Base-by-base conservation (phyloP, 37 sponge, comb jelly and placozoan genomes). In the Ephydatia muelleri region DNA sequence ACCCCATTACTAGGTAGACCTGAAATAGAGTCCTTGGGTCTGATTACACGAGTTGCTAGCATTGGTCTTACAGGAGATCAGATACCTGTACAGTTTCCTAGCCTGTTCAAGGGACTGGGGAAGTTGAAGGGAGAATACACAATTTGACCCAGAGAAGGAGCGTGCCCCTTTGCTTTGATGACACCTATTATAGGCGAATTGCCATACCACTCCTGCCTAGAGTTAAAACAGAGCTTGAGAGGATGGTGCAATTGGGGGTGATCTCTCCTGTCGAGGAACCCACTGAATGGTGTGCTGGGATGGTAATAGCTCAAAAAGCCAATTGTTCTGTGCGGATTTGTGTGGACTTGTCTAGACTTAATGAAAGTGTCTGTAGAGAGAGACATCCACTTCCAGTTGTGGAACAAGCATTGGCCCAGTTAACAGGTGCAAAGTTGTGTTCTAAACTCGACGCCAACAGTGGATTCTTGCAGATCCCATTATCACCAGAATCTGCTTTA, bases 361-460 rank as follows among this genome's bases (percentile, higher is more conserved):
- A 91, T 64, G 73, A 82, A 21, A 83, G 79, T 67, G 86, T 86
- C 9, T 31, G 68, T 13, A 86, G 91, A 49, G 87, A 86, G 49
- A 72, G 79, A 9, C 83, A 85, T 33, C 74, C 70, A 9, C 74
- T 86, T 3, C 91, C 91, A 0, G 71, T 84, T 23, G 91, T 82
- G 23, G 91, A 91, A 66, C 86, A 91, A 37, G 71, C 32, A 37
- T 72, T 91, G 14, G 86, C 80, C 2, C 80, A 81, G 29, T n/a
- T 86, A 6, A 76, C 49, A 21, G 76, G 69, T 49, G 80, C 75
- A 1, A 85, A 85, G 64, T 27, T 43, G 16, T 86, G 85, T 69
- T 78, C 91, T 0, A 90, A 85, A 30, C 82, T 90, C 0, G 90
- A 90, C 73, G 81, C 85, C 26, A 84, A 85, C 47, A 81, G 81